Evolutionary conservation across 92 coral and sea anemone genomes (phyloP), one percentile per base, ranked within the genome.

Genomic region (Bergia puertoricense): DNA sequence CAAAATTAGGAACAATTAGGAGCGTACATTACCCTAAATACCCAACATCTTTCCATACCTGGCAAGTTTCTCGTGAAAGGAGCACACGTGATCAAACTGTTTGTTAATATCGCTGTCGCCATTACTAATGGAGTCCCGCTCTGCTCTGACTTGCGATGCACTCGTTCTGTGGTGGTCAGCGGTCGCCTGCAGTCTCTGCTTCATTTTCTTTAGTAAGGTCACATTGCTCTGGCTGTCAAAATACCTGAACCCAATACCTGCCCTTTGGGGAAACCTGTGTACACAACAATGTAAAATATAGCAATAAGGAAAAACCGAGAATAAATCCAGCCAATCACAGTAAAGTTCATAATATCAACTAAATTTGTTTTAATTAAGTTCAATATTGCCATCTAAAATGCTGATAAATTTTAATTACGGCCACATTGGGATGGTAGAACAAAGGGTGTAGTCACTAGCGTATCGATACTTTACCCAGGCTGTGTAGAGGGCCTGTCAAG

Each of bases 201-300:
- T 97, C 94, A 97, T 92, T 77, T 89, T 97, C 97, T 97, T 97
- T 40, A 94, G 81, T 76, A 93, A 81, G 11, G 98, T 95, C 10
- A 91, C 91, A 68, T 97, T 85, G 39, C 88, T 86, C 59, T 89
- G 96, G 79, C 96, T 93, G 46, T 97, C 99, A 82, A 97, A 97
- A 92, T 86, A 97, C 50, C 98, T 93, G 79, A 91, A 93, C 2
- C 99, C 99, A 81, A 97, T 96, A 56, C 99, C 95, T 15, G 94
- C 92, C 9, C 98, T 95, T 72, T 94, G 93, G 11, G 96, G 97
- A 68, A 94, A 85, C 38, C 98, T 94, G 89, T 4, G 30, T n/a
- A 36, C 77, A 30, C 0, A 71, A 16, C 39, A 69, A 84, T 0
- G 8, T 18, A 62, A 62, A 18, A 48, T 48, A 48, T 48, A 48